A percentile compares a stretch with the other conserved stretches of the same genome.
phyloP scores from a whole-genome alignment of 2,888 invertebrate species.

The Acronicta aceris region DNA sequence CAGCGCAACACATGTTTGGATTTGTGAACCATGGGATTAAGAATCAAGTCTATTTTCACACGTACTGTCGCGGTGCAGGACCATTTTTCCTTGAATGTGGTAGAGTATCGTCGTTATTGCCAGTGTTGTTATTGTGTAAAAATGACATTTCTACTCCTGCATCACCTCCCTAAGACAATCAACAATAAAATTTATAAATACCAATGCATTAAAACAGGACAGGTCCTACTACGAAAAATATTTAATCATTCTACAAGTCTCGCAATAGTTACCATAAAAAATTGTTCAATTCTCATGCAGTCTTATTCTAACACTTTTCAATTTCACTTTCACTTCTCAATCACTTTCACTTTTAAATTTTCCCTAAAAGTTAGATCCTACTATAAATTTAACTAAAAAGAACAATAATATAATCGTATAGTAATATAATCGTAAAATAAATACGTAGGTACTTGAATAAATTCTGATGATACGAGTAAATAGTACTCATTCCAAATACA shows the following conservation, averaged over 20 bases:
- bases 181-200: constrained; percentile 36
- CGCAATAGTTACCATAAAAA: no score
- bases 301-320: no score
- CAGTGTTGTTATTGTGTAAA: constrained; percentile 91
- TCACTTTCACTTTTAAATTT: no score
- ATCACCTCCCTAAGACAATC: constrained; percentile 75
- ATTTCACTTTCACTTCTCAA: no score
- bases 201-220: background rate
- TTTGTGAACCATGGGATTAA: constrained; percentile 22
- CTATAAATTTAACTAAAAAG: no score
- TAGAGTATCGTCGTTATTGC: constrained; percentile 78
- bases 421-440: no score
- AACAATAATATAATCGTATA: no score
- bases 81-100: constrained; percentile 83
- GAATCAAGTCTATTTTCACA: constrained; percentile 63
- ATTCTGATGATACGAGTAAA: background rate
- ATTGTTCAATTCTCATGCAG: no score
- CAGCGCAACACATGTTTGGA: constrained; percentile 36
- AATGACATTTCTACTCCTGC: constrained; percentile 91
- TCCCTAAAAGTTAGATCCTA: no score
- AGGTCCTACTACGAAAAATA: no score
- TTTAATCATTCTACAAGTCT: no score
- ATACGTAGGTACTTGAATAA: no score
- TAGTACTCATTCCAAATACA: background rate
- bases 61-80: constrained; percentile 77